These are phyloP conservation scores for Xylocopa sonorina DNA, from an alignment of 1,140 invertebrate genomes.

Conservation along the genomic window DNA sequence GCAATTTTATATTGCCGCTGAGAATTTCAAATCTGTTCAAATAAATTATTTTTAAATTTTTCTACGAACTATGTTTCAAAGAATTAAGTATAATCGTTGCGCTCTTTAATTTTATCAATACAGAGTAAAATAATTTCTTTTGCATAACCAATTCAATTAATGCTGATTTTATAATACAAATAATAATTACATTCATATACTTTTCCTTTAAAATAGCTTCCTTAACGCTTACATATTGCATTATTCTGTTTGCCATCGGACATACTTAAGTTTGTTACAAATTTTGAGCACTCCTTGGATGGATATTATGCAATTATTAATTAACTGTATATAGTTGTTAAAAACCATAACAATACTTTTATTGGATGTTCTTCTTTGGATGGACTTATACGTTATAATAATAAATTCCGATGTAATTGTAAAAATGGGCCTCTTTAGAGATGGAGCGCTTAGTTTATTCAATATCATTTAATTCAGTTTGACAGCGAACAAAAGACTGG, in stretches of 20 bases:
- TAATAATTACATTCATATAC: background rate
- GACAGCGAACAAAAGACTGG: slow-evolving; percentile 40
- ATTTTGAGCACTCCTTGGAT: slow-evolving; percentile 54
- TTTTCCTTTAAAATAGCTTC: slow-evolving; percentile 23
- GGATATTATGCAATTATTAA: slow-evolving; percentile 57
- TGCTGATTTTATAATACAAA: background rate
- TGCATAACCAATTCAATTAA: background rate
- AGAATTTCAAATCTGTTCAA: background rate
- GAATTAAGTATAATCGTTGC: slow-evolving; percentile 1
- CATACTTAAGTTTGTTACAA: slow-evolving; percentile 35
- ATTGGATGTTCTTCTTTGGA: slow-evolving; percentile 49
- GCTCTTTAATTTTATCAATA: background rate
- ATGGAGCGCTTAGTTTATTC: slow-evolving; percentile 23
- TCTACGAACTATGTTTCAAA: background rate
- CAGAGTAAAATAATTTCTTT: background rate
- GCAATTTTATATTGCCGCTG: background rate
- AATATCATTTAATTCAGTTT: slow-evolving; percentile 37
- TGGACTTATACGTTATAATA: slow-evolving; percentile 57
- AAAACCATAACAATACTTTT: slow-evolving; percentile 39
- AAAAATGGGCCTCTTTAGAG: slow-evolving; percentile 40
- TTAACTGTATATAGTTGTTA: slow-evolving; percentile 45
- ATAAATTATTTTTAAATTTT: background rate
- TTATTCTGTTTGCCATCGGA: slow-evolving; percentile 47
- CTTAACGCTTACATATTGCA: slow-evolving; percentile 28
- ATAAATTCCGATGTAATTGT: slow-evolving; percentile 39